Evolutionary conservation across 2,888 invertebrate species (phyloP), one percentile per base, ranked within the genome.

Genomic region (Chloroclysta siterata): DNA sequence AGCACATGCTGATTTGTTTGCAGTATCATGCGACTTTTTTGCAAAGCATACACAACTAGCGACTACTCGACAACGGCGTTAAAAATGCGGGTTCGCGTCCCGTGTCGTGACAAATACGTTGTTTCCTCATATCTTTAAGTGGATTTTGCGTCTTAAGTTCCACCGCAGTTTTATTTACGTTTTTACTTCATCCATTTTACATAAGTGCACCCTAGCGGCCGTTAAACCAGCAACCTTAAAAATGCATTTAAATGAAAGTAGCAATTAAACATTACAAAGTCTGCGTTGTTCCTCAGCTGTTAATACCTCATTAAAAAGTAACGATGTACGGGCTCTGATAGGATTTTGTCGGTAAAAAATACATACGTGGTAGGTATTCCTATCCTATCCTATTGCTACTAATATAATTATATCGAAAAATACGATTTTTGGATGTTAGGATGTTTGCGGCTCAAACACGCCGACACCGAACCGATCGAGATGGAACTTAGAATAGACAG

Each of bases 251-350:
- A 70, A 59, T 63, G 47, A 63, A 65, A 72, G 65, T 59, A 65
- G 73, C 72, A 80, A 80, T 80, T 76, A 80, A 79, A 71, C 63
- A 66, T 65, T 70, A 76, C 72, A 72, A 67, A 63, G 71, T 72
- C 50, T 64, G 58, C 56, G 52, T 65, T 71, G 66, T 69, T 58
- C 56, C 44, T 57, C 52, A 62, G 44, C 63, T 22, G 71, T 70
- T 66, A 69, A 69, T 67, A 59, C 67, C 52, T 70, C 70, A 68
- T 72, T 61, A 70, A 69, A 62, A n/a, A 13, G 8, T 46, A 52
- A 53, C 48, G 50, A 46, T 11, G 14, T 56, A 65, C 50, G 63
- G 52, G 11, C 51, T 14, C 50, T 11, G 51, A 51, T 51, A 51
- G 14, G 33, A 15, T 0, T 28, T 28, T 15, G 33, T n/a, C 8